Base-by-base conservation (phyloP, 2,113 vertebrate species). In the Hydrochoerus hydrochaeris region DNA sequence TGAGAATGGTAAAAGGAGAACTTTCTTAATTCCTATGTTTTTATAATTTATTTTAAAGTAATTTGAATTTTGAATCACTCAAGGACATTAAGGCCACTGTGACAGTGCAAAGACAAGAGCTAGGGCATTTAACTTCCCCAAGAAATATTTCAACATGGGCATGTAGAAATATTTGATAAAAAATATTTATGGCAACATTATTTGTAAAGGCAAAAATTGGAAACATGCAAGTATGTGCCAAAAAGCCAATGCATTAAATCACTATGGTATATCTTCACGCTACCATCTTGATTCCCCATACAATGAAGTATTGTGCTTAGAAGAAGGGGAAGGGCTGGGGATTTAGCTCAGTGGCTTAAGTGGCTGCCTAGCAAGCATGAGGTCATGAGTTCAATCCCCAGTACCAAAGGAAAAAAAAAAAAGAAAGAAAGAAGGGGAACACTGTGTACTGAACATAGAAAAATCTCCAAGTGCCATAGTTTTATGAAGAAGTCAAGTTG, bases 401-500 rank as follows among this genome's bases (percentile, higher is more conserved):
- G n/a, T n/a, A n/a, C n/a, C n/a, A n/a, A n/a, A n/a, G n/a, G n/a
- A n/a, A n/a, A n/a, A n/a, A n/a, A n/a, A n/a, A n/a, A n/a, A n/a
- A n/a, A n/a, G n/a, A n/a, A n/a, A n/a, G n/a, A 67, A 83, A 71
- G 22, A 67, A 85, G 30, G 62, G 60, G 67, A 85, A 58, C 24
- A 44, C 5, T 3, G 13, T 38, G 20, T 16, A 28, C 6, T n/a
- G 7, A 4, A 4, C 16, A 78, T 17, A 84, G 28, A 46, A 30
- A 26, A 88, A 19, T 41, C 7, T 83, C 44, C 57, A 96, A 71
- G 35, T 69, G n/a, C 75, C 35, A 82, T 62, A 52, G 28, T 71
- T 90, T 80, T 38, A 69, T 54, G 44, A 92, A 93, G 28, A 84
- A 88, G 52, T 88, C 22, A 49, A 85, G 82, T 60, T 67, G n/a